Evolutionary conservation across 2,113 vertebrate genomes (phyloP).

Genomic region (Myocastor coypus): DNA sequence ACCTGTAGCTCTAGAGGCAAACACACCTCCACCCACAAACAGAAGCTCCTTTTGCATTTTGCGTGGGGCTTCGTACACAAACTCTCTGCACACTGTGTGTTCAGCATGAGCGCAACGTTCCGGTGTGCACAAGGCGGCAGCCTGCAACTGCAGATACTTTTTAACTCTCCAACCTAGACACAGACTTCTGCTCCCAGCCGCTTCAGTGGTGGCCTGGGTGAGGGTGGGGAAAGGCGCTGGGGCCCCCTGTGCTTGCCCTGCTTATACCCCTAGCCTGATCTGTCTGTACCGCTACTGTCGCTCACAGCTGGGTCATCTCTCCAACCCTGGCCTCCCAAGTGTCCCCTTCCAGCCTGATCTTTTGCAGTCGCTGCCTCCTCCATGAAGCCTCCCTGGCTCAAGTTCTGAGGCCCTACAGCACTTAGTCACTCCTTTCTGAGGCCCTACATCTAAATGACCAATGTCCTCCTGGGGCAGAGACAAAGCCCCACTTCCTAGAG

Average conservation of each 20-base stretch:
- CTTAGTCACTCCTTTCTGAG: background rate
- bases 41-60: background rate
- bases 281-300: background rate
- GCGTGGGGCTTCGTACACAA: rapidly evolving
- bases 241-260: background rate
- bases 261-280: background rate
- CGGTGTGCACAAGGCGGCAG: background rate
- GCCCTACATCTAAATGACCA: background rate
- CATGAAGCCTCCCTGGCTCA: background rate
- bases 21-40: background rate
- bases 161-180: background rate
- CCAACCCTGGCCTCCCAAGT: background rate
- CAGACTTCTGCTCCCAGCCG: background rate
- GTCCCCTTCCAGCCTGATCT: background rate
- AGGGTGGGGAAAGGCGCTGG: background rate
- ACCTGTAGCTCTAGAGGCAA: background rate
- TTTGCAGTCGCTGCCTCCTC: background rate
- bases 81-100: background rate
- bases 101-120: background rate
- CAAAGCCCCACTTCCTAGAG: background rate
- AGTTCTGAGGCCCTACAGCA: background rate
- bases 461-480: background rate
- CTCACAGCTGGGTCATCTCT: background rate
- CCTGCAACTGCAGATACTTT: background rate
- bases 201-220: background rate